Base-by-base conservation (phyloP, 2,888 invertebrate genomes). In the Sthenelais limicola region DNA sequence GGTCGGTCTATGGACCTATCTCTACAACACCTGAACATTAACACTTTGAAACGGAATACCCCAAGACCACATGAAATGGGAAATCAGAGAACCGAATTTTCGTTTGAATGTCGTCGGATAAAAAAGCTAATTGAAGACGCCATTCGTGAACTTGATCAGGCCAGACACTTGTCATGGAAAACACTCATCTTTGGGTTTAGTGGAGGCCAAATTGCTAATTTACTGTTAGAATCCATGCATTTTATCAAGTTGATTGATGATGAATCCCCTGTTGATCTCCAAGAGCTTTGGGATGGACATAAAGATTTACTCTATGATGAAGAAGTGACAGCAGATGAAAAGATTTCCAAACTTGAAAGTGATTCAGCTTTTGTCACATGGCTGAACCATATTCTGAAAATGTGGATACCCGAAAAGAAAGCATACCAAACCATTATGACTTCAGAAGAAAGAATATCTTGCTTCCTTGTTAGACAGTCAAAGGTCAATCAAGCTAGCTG, bases 1-100 rank as follows among this genome's bases (percentile, higher is more conserved):
- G 74, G 76, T 7, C 21, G 76, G 32, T 73, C 68, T 4, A 24
- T 52, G 33, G 74, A 74, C 15, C 35, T 33, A 21, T 21, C 24
- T 5, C 49, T 74, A 9, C 51, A 38, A 28, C 24, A 32, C 9
- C 72, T 56, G 62, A 73, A 71, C 47, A 52, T 75, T 4, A 48
- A 32, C 24, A 35, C 33, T 26, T 21, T 75, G 52, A 15, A 30
- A n/a, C n/a, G 24, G 48, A 24, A 48, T 24, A 4, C 24, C 21
- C 48, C 48, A 28, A 52, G 3, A 3, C 4, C 28, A 5, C 3
- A 52, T 4, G 3, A 52, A 52, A 2, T 15, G 21, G 3, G 3
- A 4, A n/a, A 52, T 21, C 24, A 21, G 30, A 5, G 52, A 52
- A 3, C 15, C 52, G 15, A 30, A 1, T 15, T 56, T 12, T n/a